Base-by-base conservation (phyloP, 2,797 vertebrate species). In the Semaprochilodus insignis region DNA sequence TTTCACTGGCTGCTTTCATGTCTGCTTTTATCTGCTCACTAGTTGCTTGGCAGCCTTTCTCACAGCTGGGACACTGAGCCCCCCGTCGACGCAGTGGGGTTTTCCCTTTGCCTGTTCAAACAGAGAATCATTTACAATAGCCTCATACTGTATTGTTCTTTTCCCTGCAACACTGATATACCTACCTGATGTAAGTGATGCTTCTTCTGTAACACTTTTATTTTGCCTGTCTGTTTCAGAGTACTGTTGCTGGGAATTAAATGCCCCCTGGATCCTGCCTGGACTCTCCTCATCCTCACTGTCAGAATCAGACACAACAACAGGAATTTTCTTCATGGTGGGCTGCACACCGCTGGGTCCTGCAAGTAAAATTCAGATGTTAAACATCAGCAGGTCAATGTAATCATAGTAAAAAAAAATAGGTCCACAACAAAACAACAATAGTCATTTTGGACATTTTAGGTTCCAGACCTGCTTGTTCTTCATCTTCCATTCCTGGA, bases 21-120 rank as follows among this genome's bases (percentile, higher is more conserved):
- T 99, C 98, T 4, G 98, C 98, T 90, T 99, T 99, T 87, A 99
- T 99, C 92, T 99, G 98, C 87, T 99, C 98, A 31, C 98, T 99
- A 88, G 96, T 99, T 89, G 99, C 98, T 92, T 99, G 98, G 89
- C 98, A 99, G 89, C 98, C 97, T 91, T 99, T 99, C 88, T 99
- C 98, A 92, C 96, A 99, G 93, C 96, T 96, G 90, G 93, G 94
- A 0, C 88, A 78, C 70, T 92, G 89, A 31, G 92, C 88, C 44
- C 85, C 93, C 89, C 93, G 94, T 80, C 95, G 90, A 80, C 98
- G 94, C 82, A 99, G 91, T 0, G 98, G 98, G 19, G 97, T 96
- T 93, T 99, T 99, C 85, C 98, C 98, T 97, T 99, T 99, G 83
- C 97, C 98, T 90, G 87, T 21, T 81, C 62, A 48, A 84, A 57